Evolutionary conservation across 2,888 invertebrate genomes (phyloP).

Genomic region (Lobophora halterata): DNA sequence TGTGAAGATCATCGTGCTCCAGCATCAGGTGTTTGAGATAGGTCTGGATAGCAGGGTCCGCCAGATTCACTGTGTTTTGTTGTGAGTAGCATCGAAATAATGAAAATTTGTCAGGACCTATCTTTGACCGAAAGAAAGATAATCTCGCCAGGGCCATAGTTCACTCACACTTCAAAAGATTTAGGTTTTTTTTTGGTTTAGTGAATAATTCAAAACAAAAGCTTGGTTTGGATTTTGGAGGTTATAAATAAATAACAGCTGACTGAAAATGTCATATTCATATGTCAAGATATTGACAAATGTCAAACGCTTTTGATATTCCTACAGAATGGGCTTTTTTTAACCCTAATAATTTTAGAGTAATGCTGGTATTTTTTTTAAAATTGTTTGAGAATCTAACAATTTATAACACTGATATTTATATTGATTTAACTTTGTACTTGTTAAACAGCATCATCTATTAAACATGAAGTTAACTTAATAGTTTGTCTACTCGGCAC

Average conservation of each 20-base stretch:
- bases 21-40: slow-evolving; percentile 75
- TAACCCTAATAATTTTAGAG: no score
- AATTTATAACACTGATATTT: no score
- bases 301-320: neutral
- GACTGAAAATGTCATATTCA: slow-evolving; percentile 5
- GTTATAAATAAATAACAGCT: slow-evolving; percentile 6
- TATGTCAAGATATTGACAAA: neutral
- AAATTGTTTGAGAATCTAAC: no score
- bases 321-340: no score
- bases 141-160: slow-evolving; percentile 47
- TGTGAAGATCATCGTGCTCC: slow-evolving; percentile 76
- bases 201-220: no score
- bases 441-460: slow-evolving; percentile 18
- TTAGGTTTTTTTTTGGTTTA: no score
- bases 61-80: slow-evolving; percentile 55
- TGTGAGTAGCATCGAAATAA: slow-evolving; percentile 46
- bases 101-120: slow-evolving; percentile 39
- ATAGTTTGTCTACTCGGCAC: slow-evolving; percentile 16
- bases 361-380: no score
- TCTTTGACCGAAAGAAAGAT: slow-evolving; percentile 41
- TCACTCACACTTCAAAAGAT: neutral
- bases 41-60: slow-evolving; percentile 69
- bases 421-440: no score
- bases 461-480: neutral
- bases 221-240: slow-evolving; percentile 1